Evolutionary conservation across 64 coral and sea anemone species (phyloP).

Genomic region (Astreopora myriophthalma): DNA sequence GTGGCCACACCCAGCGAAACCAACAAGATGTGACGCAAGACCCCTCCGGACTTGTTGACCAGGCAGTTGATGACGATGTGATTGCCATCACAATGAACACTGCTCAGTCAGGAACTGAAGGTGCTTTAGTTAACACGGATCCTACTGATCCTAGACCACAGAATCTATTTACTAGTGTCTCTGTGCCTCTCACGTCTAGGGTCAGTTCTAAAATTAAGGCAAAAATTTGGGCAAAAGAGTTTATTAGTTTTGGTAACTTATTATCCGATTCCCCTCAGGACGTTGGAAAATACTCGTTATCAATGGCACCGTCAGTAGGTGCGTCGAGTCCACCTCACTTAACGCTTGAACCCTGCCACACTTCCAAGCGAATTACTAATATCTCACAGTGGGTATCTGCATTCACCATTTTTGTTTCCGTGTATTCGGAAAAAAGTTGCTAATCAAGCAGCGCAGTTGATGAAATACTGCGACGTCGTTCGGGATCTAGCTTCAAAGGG

Average conservation of each 20-base stretch:
- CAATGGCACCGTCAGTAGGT: not conserved
- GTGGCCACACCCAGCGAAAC: too few species aligned
- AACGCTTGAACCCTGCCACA: not conserved
- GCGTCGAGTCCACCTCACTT: not conserved
- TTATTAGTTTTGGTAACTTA: not conserved
- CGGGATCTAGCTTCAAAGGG: not conserved
- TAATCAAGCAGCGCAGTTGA: not conserved
- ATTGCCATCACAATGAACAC: not conserved
- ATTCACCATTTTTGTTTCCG: slow-evolving; percentile 42
- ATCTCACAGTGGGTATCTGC: slow-evolving; percentile 6
- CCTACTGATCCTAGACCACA: too few species aligned
- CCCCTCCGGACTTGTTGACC: too few species aligned
- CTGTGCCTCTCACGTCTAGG: not conserved
- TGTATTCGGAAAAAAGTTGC: slow-evolving; percentile 5
- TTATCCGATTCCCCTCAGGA: not conserved
- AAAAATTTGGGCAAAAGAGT: slow-evolving; percentile 56
- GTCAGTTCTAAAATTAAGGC: too few species aligned
- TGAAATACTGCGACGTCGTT: slow-evolving; percentile 40
- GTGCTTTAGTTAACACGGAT: too few species aligned
- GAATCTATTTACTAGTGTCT: slow-evolving; percentile 1
- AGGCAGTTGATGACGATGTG: not conserved
- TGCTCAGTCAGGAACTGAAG: too few species aligned
- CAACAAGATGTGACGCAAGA: too few species aligned
- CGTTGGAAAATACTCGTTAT: not conserved
- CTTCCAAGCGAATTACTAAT: not conserved